phyloP scores from a whole-genome alignment of 1,140 invertebrate genomes.

The Polyergus mexicanus region DNA sequence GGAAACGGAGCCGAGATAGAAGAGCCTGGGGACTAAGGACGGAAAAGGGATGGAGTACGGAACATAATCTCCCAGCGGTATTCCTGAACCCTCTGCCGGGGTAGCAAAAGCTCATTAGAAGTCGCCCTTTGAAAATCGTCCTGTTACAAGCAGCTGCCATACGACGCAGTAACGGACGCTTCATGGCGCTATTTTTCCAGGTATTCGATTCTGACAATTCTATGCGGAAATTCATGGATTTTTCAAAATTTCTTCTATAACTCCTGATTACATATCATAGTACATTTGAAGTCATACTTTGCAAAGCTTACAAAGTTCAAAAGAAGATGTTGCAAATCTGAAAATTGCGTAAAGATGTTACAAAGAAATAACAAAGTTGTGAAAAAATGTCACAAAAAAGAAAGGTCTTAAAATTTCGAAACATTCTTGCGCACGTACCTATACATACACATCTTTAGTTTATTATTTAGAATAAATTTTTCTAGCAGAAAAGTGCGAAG shows the following conservation, averaged over 20 bases:
- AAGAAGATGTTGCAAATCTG: not conserved
- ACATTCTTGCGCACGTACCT: not conserved
- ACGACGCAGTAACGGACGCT: slow-evolving; percentile 40
- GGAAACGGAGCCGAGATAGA: not conserved
- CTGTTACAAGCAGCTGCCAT: slow-evolving; percentile 44
- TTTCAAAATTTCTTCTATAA: not conserved
- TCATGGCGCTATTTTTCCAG: not conserved
- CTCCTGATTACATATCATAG: not conserved
- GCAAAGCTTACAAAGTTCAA: not conserved
- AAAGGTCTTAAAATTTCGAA: not conserved
- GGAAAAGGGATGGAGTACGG: slow-evolving; percentile 9
- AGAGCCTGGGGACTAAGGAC: not conserved
- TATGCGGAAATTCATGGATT: not conserved
- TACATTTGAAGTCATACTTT: not conserved
- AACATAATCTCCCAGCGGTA: slow-evolving; percentile 34
- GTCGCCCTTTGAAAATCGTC: slow-evolving; percentile 56
- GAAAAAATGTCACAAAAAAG: not conserved
- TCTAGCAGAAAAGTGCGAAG: too few species aligned
- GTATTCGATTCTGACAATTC: not conserved
- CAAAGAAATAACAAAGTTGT: not conserved
- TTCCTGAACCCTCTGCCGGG: slow-evolving; percentile 32
- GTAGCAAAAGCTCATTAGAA: slow-evolving; percentile 52
- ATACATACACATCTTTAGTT: too few species aligned
- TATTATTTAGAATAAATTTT: too few species aligned
- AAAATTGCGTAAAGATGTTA: not conserved